A percentile compares a stretch with the other conserved stretches of the same genome.
phyloP scores from a whole-genome alignment of 2,797 vertebrate genomes.

The Argentina silus region DNA sequence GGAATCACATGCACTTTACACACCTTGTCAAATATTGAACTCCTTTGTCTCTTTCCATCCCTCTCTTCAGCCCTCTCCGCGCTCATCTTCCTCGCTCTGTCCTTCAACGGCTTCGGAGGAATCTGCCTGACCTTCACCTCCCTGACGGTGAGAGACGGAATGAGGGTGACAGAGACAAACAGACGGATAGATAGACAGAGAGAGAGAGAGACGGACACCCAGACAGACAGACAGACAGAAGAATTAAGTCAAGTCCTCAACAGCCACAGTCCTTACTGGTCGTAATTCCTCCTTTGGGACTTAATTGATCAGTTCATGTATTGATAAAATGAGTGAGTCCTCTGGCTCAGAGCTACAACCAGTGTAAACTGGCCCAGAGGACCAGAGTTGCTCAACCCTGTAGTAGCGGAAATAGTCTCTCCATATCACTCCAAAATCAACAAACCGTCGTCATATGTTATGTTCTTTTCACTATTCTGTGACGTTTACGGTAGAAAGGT shows the following conservation, averaged over 20 bases:
- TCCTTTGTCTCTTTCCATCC: neutral
- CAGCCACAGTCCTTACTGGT: too few relatives aligned
- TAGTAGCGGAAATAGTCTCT: neutral
- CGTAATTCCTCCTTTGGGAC: too few relatives aligned
- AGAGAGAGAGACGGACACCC: too few relatives aligned
- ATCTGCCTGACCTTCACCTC: conserved; percentile 95
- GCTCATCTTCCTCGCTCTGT: conserved; percentile 88
- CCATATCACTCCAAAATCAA: neutral
- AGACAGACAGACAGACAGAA: too few relatives aligned
- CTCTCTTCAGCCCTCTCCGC: conserved; percentile 72
- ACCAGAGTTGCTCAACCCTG: neutral
- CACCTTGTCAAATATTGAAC: too few relatives aligned
- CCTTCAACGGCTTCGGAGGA: conserved; percentile 90
- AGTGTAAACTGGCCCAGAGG: too few relatives aligned
- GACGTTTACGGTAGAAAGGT: too few relatives aligned
- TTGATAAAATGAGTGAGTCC: too few relatives aligned
- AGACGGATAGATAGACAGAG: too few relatives aligned
- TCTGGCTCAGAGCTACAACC: too few relatives aligned
- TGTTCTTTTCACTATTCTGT: neutral
- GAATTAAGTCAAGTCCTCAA: too few relatives aligned
- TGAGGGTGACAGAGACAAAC: neutral
- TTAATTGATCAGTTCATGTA: too few relatives aligned
- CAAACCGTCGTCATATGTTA: neutral
- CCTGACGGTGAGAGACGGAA: conserved; percentile 82
- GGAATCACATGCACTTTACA: neutral